These are phyloP conservation scores for Ibidorhyncha struthersii DNA, from an alignment of 2,113 vertebrate species.

Conservation along the genomic window DNA sequence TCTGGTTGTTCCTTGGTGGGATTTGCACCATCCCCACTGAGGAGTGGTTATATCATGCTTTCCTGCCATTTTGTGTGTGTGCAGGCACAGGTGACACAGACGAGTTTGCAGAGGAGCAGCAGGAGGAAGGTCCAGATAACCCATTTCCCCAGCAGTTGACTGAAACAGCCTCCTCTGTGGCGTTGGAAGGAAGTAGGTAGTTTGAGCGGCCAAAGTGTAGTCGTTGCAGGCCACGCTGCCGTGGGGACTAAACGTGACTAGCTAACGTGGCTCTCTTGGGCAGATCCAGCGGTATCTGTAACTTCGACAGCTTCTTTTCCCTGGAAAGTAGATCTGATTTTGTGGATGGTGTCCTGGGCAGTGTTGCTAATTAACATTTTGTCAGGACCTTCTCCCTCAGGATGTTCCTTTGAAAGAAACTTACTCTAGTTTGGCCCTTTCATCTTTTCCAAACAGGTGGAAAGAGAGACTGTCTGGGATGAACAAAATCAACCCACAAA, in stretches of 20 bases:
- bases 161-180: background rate
- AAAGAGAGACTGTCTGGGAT: background rate
- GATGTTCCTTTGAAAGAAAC: background rate
- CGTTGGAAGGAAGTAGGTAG: background rate
- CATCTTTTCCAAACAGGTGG: background rate
- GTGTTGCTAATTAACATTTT: background rate
- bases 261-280: accelerated
- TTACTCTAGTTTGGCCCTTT: background rate
- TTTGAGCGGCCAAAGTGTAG: accelerated
- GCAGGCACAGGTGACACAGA: background rate
- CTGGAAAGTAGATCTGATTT: background rate
- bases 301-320: background rate
- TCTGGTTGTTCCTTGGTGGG: background rate
- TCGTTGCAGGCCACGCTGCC: accelerated
- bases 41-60: accelerated
- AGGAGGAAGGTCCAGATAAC: background rate
- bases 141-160: background rate
- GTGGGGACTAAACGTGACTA: accelerated
- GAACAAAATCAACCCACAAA: background rate
- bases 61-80: background rate
- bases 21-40: background rate
- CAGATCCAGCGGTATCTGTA: background rate
- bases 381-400: background rate
- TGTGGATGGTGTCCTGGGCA: background rate
- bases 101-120: background rate